Percentiles rank a stretch among this genome's conserved stretches.
Evolutionary conservation across 2,113 vertebrate genomes (phyloP).

Genomic region (Jacana jacana): DNA sequence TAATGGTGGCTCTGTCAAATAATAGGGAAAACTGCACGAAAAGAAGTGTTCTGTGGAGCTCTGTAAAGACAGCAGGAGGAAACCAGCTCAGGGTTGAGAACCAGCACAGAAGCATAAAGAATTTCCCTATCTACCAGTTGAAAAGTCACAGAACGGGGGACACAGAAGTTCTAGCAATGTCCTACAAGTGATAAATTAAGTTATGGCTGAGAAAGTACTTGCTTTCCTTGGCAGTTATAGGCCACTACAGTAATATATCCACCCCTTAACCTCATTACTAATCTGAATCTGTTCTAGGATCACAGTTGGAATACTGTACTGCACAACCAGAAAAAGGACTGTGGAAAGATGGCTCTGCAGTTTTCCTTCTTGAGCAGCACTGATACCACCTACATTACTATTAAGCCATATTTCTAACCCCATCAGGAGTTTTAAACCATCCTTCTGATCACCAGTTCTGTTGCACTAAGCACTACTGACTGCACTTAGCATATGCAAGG

Average conservation of each 20-base stretch:
- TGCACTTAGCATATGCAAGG: constrained; percentile 46
- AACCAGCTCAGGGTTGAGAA: background rate
- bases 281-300: background rate
- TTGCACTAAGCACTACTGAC: constrained; percentile 9
- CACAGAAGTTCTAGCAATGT: background rate
- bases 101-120: background rate
- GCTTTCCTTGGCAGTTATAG: background rate
- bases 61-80: background rate
- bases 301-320: background rate
- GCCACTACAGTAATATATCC: background rate
- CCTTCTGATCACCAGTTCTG: background rate
- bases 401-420: background rate
- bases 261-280: background rate
- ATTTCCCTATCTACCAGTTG: background rate
- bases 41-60: background rate
- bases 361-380: background rate
- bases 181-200: background rate
- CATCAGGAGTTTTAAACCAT: background rate
- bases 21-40: background rate
- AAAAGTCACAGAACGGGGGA: background rate
- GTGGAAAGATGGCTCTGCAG: background rate
- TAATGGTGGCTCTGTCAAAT: background rate
- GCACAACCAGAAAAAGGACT: background rate
- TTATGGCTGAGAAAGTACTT: background rate
- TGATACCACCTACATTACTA: background rate